Evolutionary conservation across 2,797 vertebrate species (phyloP).

Genomic region (Harpagifer antarcticus): DNA sequence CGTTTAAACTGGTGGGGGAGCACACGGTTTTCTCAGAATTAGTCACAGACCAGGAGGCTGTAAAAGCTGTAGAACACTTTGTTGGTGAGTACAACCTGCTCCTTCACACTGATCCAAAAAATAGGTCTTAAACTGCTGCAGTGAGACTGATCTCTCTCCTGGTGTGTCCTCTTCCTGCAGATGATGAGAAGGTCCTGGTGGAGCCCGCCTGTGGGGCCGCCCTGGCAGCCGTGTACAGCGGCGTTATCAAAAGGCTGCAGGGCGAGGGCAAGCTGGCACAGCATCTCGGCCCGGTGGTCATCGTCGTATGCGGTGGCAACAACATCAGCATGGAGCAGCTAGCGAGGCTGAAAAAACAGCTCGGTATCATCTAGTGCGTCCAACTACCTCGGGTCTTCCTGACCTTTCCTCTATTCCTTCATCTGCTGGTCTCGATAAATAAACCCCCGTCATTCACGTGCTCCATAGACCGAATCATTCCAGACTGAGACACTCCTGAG

Average conservation of each 20-base stretch:
- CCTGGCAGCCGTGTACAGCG: slow-evolving; percentile 89
- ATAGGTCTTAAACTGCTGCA: neutral
- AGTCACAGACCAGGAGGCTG: slow-evolving; percentile 89
- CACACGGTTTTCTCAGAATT: slow-evolving; percentile 87
- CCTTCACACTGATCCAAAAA: neutral
- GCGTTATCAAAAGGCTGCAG: slow-evolving; percentile 86
- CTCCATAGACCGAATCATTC: slow-evolving; percentile 66
- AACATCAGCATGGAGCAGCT: slow-evolving; percentile 85
- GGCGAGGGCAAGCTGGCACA: slow-evolving; percentile 79
- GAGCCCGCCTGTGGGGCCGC: slow-evolving; percentile 91
- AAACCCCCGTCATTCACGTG: slow-evolving; percentile 5
- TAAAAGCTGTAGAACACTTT: slow-evolving; percentile 88
- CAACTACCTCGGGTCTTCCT: neutral
- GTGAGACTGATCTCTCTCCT: slow-evolving; percentile 14
- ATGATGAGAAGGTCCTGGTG: slow-evolving; percentile 93
- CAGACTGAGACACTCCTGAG: slow-evolving; percentile 50
- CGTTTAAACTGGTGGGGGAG: slow-evolving; percentile 85
- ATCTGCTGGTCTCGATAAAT: slow-evolving; percentile 26
- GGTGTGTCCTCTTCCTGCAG: slow-evolving; percentile 69
- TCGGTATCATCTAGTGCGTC: slow-evolving; percentile 73
- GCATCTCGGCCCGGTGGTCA: slow-evolving; percentile 81
- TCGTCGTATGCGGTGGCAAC: slow-evolving; percentile 92
- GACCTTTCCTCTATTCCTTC: slow-evolving; percentile 35
- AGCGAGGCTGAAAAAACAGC: slow-evolving; percentile 82
- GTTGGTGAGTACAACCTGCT: slow-evolving; percentile 84